Conservation (phyloP, 2,113 vertebrate genomes). For the Baryphthengus martii region DNA sequence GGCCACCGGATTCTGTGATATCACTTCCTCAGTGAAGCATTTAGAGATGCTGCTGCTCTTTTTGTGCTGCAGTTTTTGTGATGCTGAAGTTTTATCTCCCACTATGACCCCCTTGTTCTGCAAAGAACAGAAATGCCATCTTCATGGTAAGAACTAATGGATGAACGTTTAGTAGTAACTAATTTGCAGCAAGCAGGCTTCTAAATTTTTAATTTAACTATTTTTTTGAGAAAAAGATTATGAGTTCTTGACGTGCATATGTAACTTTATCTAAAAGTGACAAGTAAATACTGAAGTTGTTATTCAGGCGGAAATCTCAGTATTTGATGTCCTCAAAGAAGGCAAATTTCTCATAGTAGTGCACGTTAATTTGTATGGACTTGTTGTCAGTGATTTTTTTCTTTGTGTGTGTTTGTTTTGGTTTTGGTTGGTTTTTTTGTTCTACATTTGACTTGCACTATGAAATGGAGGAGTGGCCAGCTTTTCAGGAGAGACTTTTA, state of each 20-base stretch:
- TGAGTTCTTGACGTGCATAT: background rate
- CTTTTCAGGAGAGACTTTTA: background rate
- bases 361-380: background rate
- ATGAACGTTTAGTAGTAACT: background rate
- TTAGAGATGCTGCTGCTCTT: background rate
- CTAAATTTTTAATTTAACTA: background rate
- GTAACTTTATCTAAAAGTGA: background rate
- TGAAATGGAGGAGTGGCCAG: background rate
- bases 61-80: background rate
- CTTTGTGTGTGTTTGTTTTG: background rate
- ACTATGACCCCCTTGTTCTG: background rate
- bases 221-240: background rate
- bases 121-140: background rate
- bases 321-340: background rate
- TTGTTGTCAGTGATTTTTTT: background rate
- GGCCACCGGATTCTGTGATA: background rate
- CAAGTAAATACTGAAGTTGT: background rate
- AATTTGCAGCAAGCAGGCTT: background rate
- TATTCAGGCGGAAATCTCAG: background rate
- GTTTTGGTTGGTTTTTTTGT: background rate
- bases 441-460: background rate
- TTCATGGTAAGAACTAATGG: constrained; percentile 10
- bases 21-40: background rate
- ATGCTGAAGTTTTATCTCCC: background rate
- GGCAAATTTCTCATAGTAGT: background rate